Conservation (phyloP, 37 sponge, comb jelly and placozoan species). For the Mnemiopsis leidyi region DNA sequence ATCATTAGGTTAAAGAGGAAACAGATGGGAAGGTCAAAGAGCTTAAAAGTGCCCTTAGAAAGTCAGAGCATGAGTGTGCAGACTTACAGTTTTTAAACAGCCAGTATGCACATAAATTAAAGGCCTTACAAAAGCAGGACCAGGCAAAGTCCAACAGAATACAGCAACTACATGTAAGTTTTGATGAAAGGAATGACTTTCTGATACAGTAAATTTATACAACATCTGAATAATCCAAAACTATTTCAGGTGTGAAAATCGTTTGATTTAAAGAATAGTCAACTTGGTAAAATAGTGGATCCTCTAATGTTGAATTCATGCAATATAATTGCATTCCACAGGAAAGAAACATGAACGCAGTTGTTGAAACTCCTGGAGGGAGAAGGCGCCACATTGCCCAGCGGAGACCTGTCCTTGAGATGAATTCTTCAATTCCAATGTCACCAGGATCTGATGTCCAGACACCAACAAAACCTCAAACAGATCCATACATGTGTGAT, state of each 20-base stretch:
- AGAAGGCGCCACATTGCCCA: slow-evolving; percentile 84
- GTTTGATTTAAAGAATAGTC: no score
- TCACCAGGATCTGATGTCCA: slow-evolving; percentile 8
- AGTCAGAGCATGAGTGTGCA: slow-evolving; percentile 91
- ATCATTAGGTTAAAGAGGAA: slow-evolving; percentile 74
- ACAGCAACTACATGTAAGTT: slow-evolving; percentile 71
- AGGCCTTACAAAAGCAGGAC: slow-evolving; percentile 77
- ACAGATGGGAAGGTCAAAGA: slow-evolving; percentile 73
- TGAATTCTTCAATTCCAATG: slow-evolving; percentile 79
- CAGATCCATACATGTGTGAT: slow-evolving; percentile 89
- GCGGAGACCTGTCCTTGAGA: slow-evolving; percentile 93
- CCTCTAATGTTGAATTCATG: no score
- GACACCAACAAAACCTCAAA: slow-evolving; percentile 64
- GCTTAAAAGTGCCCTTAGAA: slow-evolving; percentile 76
- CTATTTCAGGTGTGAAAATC: no score
- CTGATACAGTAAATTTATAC: background rate
- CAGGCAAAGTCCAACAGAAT: slow-evolving; percentile 81
- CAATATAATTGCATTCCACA: slow-evolving; percentile 57
- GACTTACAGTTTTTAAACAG: slow-evolving; percentile 97
- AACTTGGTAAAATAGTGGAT: no score
- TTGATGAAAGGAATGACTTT: background rate
- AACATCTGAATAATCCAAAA: no score
- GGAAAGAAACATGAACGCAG: slow-evolving; percentile 94
- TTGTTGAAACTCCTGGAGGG: slow-evolving; percentile 97
- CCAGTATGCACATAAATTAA: slow-evolving; percentile 84